These are phyloP conservation scores for Petrolisthes manimaculis DNA, from an alignment of 2,888 invertebrate genomes.

Conservation along the genomic window DNA sequence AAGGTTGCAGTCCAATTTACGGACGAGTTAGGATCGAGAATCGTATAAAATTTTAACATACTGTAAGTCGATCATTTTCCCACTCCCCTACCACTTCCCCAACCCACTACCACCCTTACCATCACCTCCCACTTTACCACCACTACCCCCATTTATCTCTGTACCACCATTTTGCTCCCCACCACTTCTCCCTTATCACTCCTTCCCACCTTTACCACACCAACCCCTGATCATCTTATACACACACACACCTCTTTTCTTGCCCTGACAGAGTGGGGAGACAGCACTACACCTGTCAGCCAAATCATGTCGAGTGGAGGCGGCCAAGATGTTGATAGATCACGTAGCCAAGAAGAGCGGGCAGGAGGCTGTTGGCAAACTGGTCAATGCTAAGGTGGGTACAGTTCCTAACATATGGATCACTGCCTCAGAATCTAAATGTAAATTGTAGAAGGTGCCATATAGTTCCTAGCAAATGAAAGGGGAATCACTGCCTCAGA, in stretches of 20 bases:
- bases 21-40: too few species aligned
- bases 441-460: neutral
- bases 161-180: too few species aligned
- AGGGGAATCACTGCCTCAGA: neutral
- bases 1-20: too few species aligned
- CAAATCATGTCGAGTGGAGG: slow-evolving; percentile 79
- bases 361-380: slow-evolving; percentile 82
- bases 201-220: neutral
- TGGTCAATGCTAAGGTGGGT: slow-evolving; percentile 79
- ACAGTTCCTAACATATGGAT: neutral
- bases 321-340: slow-evolving; percentile 87
- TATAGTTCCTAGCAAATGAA: neutral
- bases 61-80: neutral
- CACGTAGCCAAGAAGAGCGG: slow-evolving; percentile 84
- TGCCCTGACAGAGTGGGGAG: slow-evolving; percentile 82
- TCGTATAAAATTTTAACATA: neutral
- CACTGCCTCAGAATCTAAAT: neutral
- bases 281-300: slow-evolving; percentile 96
- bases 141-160: too few species aligned
- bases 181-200: neutral
- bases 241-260: neutral
- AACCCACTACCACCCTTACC: neutral
- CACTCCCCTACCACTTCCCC: neutral
- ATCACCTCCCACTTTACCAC: neutral
- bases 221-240: neutral